These are phyloP conservation scores for Galaxias olidus DNA, from an alignment of 2,797 vertebrate genomes.

Conservation along the genomic window DNA sequence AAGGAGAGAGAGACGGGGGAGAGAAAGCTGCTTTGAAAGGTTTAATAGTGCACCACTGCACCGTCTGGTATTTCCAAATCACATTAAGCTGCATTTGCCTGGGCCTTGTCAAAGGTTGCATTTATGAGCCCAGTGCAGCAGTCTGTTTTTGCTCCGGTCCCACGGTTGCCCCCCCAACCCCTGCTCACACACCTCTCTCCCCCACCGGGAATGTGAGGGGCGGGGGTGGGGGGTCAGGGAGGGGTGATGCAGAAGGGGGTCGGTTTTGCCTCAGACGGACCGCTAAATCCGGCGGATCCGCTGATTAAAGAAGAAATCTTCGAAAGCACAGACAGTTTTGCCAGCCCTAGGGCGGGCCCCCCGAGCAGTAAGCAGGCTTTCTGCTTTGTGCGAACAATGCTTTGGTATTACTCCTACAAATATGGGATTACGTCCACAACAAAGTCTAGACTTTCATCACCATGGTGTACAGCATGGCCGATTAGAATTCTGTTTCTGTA, in stretches of 20 bases:
- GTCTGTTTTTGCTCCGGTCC: slow-evolving; percentile 42
- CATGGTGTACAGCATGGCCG: not conserved
- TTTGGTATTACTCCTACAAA: slow-evolving; percentile 22
- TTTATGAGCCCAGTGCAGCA: slow-evolving; percentile 53
- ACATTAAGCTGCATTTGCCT: slow-evolving; percentile 67
- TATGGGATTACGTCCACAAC: no score
- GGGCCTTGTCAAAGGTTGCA: slow-evolving; percentile 55
- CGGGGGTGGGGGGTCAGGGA: not conserved
- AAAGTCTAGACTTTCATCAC: not conserved
- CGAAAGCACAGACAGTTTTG: slow-evolving; percentile 53
- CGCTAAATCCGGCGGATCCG: slow-evolving; percentile 61
- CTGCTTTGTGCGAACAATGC: slow-evolving; percentile 43
- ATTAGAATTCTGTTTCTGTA: not conserved
- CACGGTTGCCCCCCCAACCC: slow-evolving; percentile 23
- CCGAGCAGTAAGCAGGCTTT: slow-evolving; percentile 20
- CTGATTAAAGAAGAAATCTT: slow-evolving; percentile 64
- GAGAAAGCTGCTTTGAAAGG: slow-evolving; percentile 69
- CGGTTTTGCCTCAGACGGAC: slow-evolving; percentile 45
- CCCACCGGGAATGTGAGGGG: not conserved
- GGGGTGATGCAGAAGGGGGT: slow-evolving; percentile 10
- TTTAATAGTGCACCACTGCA: slow-evolving; percentile 59
- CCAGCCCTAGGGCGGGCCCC: not conserved
- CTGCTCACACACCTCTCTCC: slow-evolving; percentile 16
- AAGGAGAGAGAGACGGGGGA: slow-evolving; percentile 37
- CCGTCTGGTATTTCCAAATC: slow-evolving; percentile 72